These are phyloP conservation scores for Lasioglossum marginatum DNA, from an alignment of 2,888 invertebrate genomes.

Conservation along the genomic window DNA sequence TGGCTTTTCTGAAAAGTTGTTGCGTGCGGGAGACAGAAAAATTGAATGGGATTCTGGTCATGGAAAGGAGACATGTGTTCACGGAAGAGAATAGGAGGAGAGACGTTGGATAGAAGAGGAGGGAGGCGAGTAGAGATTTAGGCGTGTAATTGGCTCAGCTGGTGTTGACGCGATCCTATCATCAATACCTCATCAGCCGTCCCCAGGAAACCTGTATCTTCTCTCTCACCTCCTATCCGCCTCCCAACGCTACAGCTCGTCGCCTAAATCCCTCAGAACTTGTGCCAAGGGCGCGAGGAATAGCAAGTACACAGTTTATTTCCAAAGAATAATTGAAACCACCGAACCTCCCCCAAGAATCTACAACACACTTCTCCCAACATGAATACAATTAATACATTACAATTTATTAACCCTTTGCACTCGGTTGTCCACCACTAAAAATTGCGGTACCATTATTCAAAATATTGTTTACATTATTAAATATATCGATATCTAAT, in stretches of 20 bases:
- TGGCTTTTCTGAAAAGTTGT: not conserved
- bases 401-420: not conserved
- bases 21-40: not conserved
- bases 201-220: slow-evolving; percentile 83
- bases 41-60: slow-evolving; percentile 13
- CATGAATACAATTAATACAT: not conserved
- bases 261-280: slow-evolving; percentile 44
- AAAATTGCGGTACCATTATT: too few relatives aligned
- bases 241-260: slow-evolving; percentile 38
- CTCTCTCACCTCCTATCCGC: slow-evolving; percentile 48
- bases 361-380: not conserved
- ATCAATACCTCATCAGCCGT: slow-evolving; percentile 88
- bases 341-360: slow-evolving; percentile 42
- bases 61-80: slow-evolving; percentile 24
- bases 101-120: slow-evolving; percentile 60
- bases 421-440: too few relatives aligned
- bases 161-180: slow-evolving; percentile 87
- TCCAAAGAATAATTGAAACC: slow-evolving; percentile 53
- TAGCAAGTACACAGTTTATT: slow-evolving; percentile 66
- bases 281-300: slow-evolving; percentile 63
- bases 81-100: slow-evolving; percentile 25
- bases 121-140: slow-evolving; percentile 81
- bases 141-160: slow-evolving; percentile 88
- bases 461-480: too few relatives aligned
- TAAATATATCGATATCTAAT: too few relatives aligned